phyloP scores from a whole-genome alignment of 2,113 vertebrate genomes.

The Cyprinus carpio region DNA sequence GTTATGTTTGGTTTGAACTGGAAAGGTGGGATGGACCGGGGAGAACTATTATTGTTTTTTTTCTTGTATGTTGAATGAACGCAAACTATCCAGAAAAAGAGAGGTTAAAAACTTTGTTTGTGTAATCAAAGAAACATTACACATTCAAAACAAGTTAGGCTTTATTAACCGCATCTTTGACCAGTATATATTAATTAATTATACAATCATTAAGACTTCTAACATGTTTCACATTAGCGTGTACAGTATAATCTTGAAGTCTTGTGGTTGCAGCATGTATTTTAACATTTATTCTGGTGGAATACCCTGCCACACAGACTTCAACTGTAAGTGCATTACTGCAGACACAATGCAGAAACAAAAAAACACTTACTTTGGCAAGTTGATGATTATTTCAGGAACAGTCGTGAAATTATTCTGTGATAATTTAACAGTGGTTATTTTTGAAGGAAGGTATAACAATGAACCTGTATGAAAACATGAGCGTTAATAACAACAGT shows the following conservation, averaged over 20 bases:
- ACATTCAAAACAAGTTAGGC: neutral
- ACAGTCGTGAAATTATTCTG: constrained; percentile 82
- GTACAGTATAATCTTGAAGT: neutral
- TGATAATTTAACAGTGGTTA: constrained; percentile 87
- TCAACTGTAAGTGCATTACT: neutral
- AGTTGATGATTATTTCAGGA: constrained; percentile 80
- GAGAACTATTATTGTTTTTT: constrained; percentile 81
- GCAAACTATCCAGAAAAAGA: constrained; percentile 73
- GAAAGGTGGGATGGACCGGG: constrained; percentile 79
- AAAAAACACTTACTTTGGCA: constrained; percentile 84
- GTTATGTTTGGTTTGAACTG: constrained; percentile 85
- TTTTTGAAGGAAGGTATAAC: constrained; percentile 78
- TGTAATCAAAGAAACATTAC: neutral
- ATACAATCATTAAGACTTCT: neutral
- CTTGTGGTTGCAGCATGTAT: no score
- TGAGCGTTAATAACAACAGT: neutral
- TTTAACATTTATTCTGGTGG: no score
- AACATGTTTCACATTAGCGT: neutral
- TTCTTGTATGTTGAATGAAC: constrained; percentile 90
- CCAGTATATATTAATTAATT: neutral
- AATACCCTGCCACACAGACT: no score
- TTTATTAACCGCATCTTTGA: neutral
- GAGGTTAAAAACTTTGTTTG: neutral
- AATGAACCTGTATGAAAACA: constrained; percentile 74
- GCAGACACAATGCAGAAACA: neutral